Percentiles rank a stretch among this genome's conserved stretches.
Evolutionary conservation across 2,888 invertebrate genomes (phyloP).

Genomic region (Drosophila picticornis): DNA sequence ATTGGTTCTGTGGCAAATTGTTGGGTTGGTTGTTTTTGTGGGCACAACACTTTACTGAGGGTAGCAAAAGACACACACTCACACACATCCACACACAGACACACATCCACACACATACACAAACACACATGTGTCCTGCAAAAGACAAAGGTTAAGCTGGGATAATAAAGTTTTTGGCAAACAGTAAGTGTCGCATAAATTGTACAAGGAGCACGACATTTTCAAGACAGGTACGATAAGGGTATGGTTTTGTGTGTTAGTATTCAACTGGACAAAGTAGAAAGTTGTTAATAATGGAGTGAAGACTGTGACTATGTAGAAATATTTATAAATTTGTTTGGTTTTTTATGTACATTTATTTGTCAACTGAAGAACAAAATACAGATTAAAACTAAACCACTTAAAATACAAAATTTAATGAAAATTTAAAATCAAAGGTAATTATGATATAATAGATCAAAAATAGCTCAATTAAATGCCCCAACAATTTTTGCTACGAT

Average conservation of each 20-base stretch:
- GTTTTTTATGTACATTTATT: background rate
- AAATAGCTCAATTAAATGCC: background rate
- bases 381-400: background rate
- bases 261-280: no score
- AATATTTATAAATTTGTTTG: background rate
- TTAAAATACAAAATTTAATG: background rate
- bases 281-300: background rate
- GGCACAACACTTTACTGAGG: conserved; percentile 11
- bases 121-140: conserved; percentile 5
- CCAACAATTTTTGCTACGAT: background rate
- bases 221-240: background rate
- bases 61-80: conserved; percentile 11
- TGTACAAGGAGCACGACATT: conserved; percentile 14
- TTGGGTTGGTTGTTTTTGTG: conserved; percentile 15
- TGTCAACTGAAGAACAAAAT: background rate
- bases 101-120: background rate
- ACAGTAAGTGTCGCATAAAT: conserved; percentile 27
- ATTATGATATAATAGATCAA: no score
- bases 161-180: conserved; percentile 39
- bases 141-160: conserved; percentile 43
- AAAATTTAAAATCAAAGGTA: background rate
- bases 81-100: background rate
- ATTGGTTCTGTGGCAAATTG: conserved; percentile 59
- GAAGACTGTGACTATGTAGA: background rate
- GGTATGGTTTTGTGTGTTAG: background rate